Base-by-base conservation (phyloP, 2,888 invertebrate genomes). In the Synergus itoensis region DNA sequence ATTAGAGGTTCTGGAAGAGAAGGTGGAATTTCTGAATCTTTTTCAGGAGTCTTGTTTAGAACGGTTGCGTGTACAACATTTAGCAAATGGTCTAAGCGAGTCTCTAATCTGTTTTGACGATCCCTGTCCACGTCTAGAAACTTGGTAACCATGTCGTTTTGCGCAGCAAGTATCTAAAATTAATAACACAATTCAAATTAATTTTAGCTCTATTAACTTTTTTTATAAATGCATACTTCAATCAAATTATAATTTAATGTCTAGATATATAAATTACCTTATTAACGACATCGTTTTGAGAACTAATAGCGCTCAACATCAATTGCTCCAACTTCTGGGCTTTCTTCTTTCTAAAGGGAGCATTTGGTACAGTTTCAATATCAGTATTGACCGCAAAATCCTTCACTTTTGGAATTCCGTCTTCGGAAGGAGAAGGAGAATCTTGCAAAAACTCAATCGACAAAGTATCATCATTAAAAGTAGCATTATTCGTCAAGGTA, bases 281-380 rank as follows among this genome's bases (percentile, higher is more conserved):
- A 83, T 92, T 91, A 7, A 92, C 91, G 7, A 91, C 92, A 82
- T 92, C 92, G 75, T 86, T 92, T 79, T 92, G 92, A 5, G 91
- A 91, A 82, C 86, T 91, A 21, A 92, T 91, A 1, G 92, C 92
- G 81, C 83, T 91, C 41, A 92, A 76, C 86, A 92, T 88, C n/a
- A 92, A 84, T 62, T 90, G 90, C 77, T 92, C 92, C 45, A 92
- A 78, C 80, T 92, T 92, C 48, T 92, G 90, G 4, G 87, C 90
- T 76, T 91, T 92, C 80, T 92, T 92, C 57, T 90, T 91, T 53
- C 92, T 87, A 7, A 90, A 79, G 12, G 92, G 92, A 18, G 84
- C 91, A 79, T 88, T 86, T 0, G 92, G 92, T 21, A 88, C 79
- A 18, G 84, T 79, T n/a, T 53, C 69, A 69, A 2, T n/a, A 8